Evolutionary conservation across 2,888 invertebrate genomes (phyloP).

Genomic region (Limnephilus lunatus): DNA sequence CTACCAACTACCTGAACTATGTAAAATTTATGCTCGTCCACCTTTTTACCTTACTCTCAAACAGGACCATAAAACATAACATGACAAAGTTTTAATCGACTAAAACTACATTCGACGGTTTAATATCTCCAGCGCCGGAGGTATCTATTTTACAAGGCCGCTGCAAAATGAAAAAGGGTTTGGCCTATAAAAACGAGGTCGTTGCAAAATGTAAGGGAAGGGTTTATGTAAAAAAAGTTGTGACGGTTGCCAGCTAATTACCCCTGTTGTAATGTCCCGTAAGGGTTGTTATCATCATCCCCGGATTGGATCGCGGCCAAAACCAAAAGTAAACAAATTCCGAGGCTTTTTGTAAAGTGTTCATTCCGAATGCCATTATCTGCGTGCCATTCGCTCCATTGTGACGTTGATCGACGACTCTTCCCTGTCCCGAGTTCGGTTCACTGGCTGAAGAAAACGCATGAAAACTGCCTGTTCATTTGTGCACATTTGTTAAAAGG

Average conservation of each 20-base stretch:
- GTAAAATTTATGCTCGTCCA: neutral
- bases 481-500: conserved; percentile 17
- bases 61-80: neutral
- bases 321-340: conserved; percentile 45
- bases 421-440: conserved; percentile 14
- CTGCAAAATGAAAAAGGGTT: neutral
- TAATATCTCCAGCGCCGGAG: neutral
- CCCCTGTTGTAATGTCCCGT: conserved; percentile 39
- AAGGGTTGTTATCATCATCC: conserved; percentile 43
- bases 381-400: conserved; percentile 56
- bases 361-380: conserved; percentile 62
- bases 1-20: neutral
- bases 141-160: neutral
- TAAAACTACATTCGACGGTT: neutral
- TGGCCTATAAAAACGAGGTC: neutral
- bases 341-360: conserved; percentile 57
- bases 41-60: neutral
- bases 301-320: conserved; percentile 39
- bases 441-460: conserved; percentile 1
- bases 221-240: conserved; percentile 23
- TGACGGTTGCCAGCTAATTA: conserved; percentile 43
- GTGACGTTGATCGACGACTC: conserved; percentile 62
- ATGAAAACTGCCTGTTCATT: conserved; percentile 17
- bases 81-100: neutral
- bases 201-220: conserved; percentile 7